phyloP scores from a whole-genome alignment of 2,113 vertebrate species.

The Macaca fascicularis region DNA sequence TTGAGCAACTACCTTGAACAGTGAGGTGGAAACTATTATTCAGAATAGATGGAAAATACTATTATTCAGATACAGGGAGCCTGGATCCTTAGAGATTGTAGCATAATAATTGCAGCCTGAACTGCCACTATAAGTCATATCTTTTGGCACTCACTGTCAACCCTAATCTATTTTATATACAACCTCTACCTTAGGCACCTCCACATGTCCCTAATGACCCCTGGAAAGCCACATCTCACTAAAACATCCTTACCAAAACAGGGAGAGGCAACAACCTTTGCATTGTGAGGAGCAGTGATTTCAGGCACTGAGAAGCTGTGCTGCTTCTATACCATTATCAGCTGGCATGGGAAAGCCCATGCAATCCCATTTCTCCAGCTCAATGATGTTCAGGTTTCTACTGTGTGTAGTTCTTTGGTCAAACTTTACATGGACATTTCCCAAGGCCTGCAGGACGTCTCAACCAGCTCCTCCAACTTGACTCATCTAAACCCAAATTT shows the following conservation, averaged over 20 bases:
- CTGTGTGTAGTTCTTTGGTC: neutral
- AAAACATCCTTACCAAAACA: neutral
- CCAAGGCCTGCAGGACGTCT: neutral
- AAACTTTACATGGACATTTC: neutral
- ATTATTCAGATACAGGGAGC: neutral
- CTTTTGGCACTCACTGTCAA: neutral
- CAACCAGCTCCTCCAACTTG: neutral
- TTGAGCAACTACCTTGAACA: neutral
- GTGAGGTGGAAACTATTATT: neutral
- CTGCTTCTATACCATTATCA: neutral
- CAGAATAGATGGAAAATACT: neutral
- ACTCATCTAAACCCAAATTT: neutral
- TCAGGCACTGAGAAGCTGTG: rapidly evolving
- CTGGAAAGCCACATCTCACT: neutral
- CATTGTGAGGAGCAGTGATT: neutral
- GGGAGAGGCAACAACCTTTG: neutral
- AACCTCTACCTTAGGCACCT: neutral
- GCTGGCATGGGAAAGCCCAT: neutral
- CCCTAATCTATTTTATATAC: neutral
- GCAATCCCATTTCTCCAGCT: neutral
- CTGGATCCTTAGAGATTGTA: neutral
- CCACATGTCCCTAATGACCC: neutral
- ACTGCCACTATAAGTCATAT: neutral
- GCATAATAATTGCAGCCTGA: neutral
- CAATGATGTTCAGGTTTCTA: neutral